Base-by-base conservation (phyloP, 2,888 invertebrate genomes). In the Omphaloscelis lunosa region DNA sequence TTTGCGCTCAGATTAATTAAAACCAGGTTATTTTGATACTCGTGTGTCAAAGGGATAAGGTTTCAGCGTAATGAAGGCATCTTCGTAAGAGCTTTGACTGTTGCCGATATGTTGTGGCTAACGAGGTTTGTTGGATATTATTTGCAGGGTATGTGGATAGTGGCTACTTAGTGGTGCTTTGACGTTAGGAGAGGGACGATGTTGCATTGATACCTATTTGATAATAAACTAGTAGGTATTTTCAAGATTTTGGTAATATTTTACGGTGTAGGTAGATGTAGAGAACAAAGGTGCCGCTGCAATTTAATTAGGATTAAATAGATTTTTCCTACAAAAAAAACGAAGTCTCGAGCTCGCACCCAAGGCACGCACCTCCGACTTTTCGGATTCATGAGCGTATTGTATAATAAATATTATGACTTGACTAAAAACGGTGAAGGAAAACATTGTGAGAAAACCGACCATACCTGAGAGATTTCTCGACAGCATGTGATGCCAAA, bases 21-120 rank as follows among this genome's bases (percentile, higher is more conserved):
- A 88, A 92, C 90, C 92, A 92, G 92, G 92, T 93, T 93, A 92
- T 92, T 91, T 91, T 91, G 93, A 92, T 91, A 89, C 93, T 95
- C 92, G 87, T 90, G 88, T 95, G 93, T 94, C 95, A 95, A 94
- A 93, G 93, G 91, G 91, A 93, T 94, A 91, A 87, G 83, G 92
- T 94, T 94, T 91, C 94, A 85, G 66, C 81, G 90, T 95, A 95
- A 95, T 94, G 93, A 94, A 92, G 93, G 90, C 91, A 90, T 93
- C 93, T 93, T 92, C 90, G 90, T 90, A 91, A 68, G 68, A 90
- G 89, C 83, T 87, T 80, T 78, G 84, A 75, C 71, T 80, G 77
- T 77, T 81, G 80, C 73, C 84, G 88, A 88, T 89, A 78, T 63
- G 79, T 76, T 85, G 71, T 62, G 80, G 81, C 75, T 72, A 80